Conservation (phyloP, 1,140 invertebrate genomes). For the Anthonomus grandis region DNA sequence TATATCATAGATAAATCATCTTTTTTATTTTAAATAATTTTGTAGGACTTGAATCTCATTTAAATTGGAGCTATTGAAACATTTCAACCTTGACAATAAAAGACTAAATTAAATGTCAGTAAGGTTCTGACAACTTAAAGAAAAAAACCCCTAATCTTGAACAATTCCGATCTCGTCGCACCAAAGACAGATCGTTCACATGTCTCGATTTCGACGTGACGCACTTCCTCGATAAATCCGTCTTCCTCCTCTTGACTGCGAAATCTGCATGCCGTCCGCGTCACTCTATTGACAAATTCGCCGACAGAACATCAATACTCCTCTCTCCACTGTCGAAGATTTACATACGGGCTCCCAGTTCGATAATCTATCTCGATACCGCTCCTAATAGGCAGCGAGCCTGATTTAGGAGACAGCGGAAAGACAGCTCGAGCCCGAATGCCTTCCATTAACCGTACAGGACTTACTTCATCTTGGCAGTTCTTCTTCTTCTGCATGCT, state of each 20-base stretch:
- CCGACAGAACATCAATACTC: conserved; percentile 26
- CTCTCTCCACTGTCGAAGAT: conserved; percentile 16
- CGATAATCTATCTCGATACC: conserved; percentile 30
- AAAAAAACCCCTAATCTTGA: no score
- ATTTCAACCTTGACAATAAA: no score
- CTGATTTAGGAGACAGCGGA: conserved; percentile 27
- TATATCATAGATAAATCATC: no score
- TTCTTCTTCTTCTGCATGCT: conserved; percentile 7
- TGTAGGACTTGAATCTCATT: no score
- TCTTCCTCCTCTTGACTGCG: conserved; percentile 3
- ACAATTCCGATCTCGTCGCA: no score
- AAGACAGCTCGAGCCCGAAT: conserved; percentile 22
- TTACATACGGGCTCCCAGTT: conserved; percentile 25
- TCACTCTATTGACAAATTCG: conserved; percentile 28
- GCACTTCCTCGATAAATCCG: conserved; percentile 3
- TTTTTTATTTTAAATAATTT: no score
- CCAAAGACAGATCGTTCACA: no score
- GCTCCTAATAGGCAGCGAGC: conserved; percentile 26
- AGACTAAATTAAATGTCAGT: no score
- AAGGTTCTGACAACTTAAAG: no score
- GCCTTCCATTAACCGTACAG: conserved; percentile 19
- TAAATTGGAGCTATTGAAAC: no score
- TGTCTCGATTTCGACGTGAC: background rate
- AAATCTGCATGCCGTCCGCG: conserved; percentile 21
- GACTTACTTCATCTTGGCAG: conserved; percentile 28